phyloP scores from a whole-genome alignment of 2,888 invertebrate genomes.

The Pseudococcus viburni region DNA sequence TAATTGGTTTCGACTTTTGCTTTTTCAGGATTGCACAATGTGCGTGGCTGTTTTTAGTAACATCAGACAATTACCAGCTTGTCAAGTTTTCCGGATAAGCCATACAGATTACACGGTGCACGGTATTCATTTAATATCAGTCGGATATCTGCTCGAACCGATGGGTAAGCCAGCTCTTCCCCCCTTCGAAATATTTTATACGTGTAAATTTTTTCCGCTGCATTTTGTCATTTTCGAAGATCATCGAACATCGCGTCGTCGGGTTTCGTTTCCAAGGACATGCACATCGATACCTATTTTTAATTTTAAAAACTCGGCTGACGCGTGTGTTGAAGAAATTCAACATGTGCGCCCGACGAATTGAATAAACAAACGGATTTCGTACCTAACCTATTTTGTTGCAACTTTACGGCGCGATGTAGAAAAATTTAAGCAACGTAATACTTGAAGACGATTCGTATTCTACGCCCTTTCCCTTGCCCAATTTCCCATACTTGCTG shows the following conservation, averaged over 20 bases:
- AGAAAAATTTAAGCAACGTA: no score
- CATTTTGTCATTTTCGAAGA: not conserved
- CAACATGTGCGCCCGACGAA: not conserved
- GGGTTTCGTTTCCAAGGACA: not conserved
- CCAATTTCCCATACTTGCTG: no score
- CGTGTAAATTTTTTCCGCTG: not conserved
- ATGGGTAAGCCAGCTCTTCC: slow-evolving; percentile 71
- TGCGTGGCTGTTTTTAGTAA: slow-evolving; percentile 89
- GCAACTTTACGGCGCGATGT: no score
- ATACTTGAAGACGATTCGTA: no score
- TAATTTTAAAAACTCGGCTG: not conserved
- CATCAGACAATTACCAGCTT: slow-evolving; percentile 84
- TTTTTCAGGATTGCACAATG: slow-evolving; percentile 80
- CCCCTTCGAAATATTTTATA: not conserved
- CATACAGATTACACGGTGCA: slow-evolving; percentile 81
- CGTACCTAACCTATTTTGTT: no score
- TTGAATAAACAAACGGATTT: not conserved
- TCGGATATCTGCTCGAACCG: slow-evolving; percentile 82
- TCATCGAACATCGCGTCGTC: not conserved
- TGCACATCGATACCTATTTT: not conserved
- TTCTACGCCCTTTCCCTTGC: no score
- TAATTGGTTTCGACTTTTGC: slow-evolving; percentile 48
- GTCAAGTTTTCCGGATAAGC: slow-evolving; percentile 79
- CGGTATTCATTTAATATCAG: slow-evolving; percentile 78
- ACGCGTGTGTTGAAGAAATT: not conserved